Evolutionary conservation across 2,888 invertebrate species (phyloP).

Genomic region (Perizoma affinitatum): DNA sequence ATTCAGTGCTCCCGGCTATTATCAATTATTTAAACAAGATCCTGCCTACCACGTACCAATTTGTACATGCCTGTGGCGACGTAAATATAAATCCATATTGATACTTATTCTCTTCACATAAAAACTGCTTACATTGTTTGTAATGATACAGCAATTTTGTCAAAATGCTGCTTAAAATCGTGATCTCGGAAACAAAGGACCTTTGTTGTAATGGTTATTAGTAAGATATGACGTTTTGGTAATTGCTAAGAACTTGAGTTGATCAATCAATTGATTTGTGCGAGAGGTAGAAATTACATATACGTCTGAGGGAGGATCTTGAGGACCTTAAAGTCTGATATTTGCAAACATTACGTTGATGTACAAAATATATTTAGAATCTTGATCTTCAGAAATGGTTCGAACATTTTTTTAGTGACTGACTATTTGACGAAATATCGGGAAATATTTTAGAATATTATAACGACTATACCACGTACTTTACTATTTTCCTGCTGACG

Average conservation of each 20-base stretch:
- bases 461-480: no score
- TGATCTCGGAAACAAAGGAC: slow-evolving; percentile 31
- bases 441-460: no score
- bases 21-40: slow-evolving; percentile 68
- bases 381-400: no score
- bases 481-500: no score
- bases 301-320: no score
- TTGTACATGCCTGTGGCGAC: slow-evolving; percentile 11
- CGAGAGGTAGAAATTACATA: neutral
- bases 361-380: no score
- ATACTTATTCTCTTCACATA: slow-evolving; percentile 14
- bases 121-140: slow-evolving; percentile 9
- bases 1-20: slow-evolving; percentile 39
- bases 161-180: slow-evolving; percentile 26
- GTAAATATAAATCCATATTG: slow-evolving; percentile 12
- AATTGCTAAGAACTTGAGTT: slow-evolving; percentile 16
- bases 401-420: no score
- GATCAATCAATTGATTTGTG: slow-evolving; percentile 8
- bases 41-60: slow-evolving; percentile 32
- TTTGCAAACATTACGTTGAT: no score
- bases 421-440: no score
- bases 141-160: slow-evolving; percentile 17
- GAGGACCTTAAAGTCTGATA: no score
- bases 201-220: slow-evolving; percentile 22
- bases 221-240: slow-evolving; percentile 28